Evolutionary conservation across 2,113 vertebrate species (phyloP).

Genomic region (Pteruthius melanotis): DNA sequence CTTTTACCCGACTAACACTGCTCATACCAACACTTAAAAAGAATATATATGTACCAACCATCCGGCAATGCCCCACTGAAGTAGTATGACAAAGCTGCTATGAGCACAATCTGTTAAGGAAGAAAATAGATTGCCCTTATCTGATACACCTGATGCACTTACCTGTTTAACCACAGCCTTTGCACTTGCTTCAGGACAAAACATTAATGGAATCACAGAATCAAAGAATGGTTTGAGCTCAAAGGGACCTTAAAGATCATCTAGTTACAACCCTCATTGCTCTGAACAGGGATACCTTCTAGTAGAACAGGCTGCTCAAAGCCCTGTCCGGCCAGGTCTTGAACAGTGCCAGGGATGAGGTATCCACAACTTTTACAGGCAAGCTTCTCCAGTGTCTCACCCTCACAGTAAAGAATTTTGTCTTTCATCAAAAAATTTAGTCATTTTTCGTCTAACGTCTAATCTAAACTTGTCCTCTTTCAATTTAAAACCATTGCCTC

Average conservation of each 20-base stretch:
- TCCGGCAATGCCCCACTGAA: neutral
- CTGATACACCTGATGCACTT: rapidly evolving
- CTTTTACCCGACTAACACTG: neutral
- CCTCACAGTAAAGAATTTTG: neutral
- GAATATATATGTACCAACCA: rapidly evolving
- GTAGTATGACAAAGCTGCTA: neutral
- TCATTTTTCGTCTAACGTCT: neutral
- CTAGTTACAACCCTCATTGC: neutral
- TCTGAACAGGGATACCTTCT: neutral
- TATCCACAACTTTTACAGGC: neutral
- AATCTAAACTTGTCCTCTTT: neutral
- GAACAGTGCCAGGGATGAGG: too few relatives aligned
- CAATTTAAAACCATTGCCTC: neutral
- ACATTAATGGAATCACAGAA: neutral
- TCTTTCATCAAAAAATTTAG: neutral
- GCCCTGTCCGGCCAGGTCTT: neutral
- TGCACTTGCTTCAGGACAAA: neutral
- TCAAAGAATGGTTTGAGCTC: neutral
- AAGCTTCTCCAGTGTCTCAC: neutral
- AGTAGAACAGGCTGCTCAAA: neutral
- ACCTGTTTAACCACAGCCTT: neutral
- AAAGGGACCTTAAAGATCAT: neutral
- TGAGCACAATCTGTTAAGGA: neutral
- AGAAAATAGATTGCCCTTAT: neutral
- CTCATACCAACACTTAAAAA: neutral